Percentiles rank a stretch among this genome's conserved stretches.
Evolutionary conservation across 30 jellyfish, hydroid and myxozoan genomes (phyloP).

Genomic region (Morbakka virulenta): DNA sequence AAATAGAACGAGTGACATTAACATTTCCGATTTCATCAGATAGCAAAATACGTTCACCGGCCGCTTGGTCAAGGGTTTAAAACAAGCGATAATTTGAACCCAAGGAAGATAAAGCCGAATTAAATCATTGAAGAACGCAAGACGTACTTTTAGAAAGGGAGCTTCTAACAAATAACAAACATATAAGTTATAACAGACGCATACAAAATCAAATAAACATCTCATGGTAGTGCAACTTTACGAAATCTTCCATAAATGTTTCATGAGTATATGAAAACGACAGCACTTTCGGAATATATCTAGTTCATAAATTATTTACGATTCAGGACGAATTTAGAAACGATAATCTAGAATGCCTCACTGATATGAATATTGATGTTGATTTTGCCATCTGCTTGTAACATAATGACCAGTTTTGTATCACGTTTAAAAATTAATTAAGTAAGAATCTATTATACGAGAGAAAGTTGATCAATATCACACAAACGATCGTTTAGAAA

Average conservation of each 20-base stretch:
- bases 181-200: too few relatives aligned
- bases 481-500: background rate
- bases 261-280: background rate
- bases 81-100: too few relatives aligned
- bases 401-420: background rate
- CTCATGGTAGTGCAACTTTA: background rate
- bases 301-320: background rate
- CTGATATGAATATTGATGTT: background rate
- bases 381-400: background rate
- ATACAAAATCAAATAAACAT: too few relatives aligned
- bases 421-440: background rate
- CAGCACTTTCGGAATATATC: background rate
- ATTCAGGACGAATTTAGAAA: background rate
- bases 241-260: background rate
- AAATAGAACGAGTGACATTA: background rate
- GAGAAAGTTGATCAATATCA: background rate
- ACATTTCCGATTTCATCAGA: background rate
- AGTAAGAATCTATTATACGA: background rate
- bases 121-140: too few relatives aligned
- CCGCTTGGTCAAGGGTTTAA: too few relatives aligned
- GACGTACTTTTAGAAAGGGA: too few relatives aligned
- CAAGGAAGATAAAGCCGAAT: too few relatives aligned
- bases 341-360: background rate
- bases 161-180: too few relatives aligned
- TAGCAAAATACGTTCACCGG: too few relatives aligned